phyloP scores from a whole-genome alignment of 1,140 invertebrate genomes.

The Drosophila equinoxialis region DNA sequence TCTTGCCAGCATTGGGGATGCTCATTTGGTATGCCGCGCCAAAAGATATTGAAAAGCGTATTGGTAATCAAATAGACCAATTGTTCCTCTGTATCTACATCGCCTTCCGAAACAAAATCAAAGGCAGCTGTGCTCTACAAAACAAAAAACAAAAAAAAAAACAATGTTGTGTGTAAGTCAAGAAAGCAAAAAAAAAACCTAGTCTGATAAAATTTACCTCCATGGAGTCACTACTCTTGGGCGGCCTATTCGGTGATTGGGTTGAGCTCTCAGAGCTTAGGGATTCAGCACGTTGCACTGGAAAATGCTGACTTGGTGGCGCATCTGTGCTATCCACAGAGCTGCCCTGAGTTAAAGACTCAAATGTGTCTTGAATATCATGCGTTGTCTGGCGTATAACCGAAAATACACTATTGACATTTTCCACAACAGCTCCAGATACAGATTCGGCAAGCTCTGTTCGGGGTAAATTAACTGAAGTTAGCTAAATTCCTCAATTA shows the following conservation, averaged over 20 bases:
- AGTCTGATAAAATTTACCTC: slow-evolving; percentile 33
- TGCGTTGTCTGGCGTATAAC: slow-evolving; percentile 84
- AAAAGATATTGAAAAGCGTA: slow-evolving; percentile 86
- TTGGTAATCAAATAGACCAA: slow-evolving; percentile 86
- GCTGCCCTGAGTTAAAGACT: slow-evolving; percentile 70
- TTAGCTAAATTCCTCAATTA: not conserved
- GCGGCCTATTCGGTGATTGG: slow-evolving; percentile 57
- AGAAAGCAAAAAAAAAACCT: not conserved
- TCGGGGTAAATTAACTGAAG: not conserved
- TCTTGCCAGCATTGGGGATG: slow-evolving; percentile 86
- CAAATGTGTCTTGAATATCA: slow-evolving; percentile 84
- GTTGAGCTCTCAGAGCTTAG: slow-evolving; percentile 79
- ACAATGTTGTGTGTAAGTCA: not conserved
- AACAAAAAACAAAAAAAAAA: not conserved
- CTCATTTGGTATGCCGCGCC: slow-evolving; percentile 86
- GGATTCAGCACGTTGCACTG: slow-evolving; percentile 70
- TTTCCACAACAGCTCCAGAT: slow-evolving; percentile 84
- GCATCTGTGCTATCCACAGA: slow-evolving; percentile 56
- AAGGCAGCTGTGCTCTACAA: slow-evolving; percentile 61
- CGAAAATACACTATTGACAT: slow-evolving; percentile 84
- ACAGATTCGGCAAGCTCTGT: slow-evolving; percentile 84
- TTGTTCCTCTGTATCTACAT: slow-evolving; percentile 84
- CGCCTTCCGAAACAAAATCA: slow-evolving; percentile 79
- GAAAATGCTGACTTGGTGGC: slow-evolving; percentile 29
- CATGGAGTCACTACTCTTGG: slow-evolving; percentile 67